A percentile compares a stretch with the other conserved stretches of the same genome.
These are phyloP conservation scores for Dicyrtomina minuta DNA, from an alignment of 2,888 invertebrate species.

Conservation along the genomic window DNA sequence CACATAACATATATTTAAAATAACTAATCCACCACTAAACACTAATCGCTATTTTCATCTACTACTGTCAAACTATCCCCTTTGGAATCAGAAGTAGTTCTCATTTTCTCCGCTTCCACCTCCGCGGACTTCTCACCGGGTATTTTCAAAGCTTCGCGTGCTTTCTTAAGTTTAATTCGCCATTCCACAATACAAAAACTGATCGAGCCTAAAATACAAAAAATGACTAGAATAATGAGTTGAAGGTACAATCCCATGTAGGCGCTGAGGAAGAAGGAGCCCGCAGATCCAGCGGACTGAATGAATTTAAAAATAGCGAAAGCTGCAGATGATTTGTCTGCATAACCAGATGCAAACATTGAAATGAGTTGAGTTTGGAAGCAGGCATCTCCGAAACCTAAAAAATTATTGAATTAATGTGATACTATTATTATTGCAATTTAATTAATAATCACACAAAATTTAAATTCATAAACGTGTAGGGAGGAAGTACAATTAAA, in stretches of 20 bases:
- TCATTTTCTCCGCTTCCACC: no score
- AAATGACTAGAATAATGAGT: slow-evolving; percentile 64
- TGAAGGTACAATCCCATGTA: slow-evolving; percentile 72
- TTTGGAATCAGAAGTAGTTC: no score
- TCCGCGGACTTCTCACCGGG: no score
- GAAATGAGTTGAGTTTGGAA: slow-evolving; percentile 96
- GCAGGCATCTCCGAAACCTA: slow-evolving; percentile 87
- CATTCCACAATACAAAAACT: slow-evolving; percentile 50
- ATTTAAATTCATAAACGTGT: no score
- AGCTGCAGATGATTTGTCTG: slow-evolving; percentile 88
- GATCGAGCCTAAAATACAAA: slow-evolving; percentile 38
- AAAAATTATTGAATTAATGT: no score
- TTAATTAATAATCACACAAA: no score
- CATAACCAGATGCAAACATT: slow-evolving; percentile 82
- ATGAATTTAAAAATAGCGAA: slow-evolving; percentile 98
- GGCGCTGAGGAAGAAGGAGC: slow-evolving; percentile 80
- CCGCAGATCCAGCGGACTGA: slow-evolving; percentile 84
- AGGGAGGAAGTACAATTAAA: no score
- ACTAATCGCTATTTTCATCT: not conserved
- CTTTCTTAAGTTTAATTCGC: slow-evolving; percentile 33
- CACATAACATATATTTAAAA: no score
- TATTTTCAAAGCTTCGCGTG: no score
- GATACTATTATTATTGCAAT: no score
- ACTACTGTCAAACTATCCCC: not conserved
- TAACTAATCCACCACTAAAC: no score